phyloP scores from a whole-genome alignment of 1,140 invertebrate species.

The Neodiprion pinetum region DNA sequence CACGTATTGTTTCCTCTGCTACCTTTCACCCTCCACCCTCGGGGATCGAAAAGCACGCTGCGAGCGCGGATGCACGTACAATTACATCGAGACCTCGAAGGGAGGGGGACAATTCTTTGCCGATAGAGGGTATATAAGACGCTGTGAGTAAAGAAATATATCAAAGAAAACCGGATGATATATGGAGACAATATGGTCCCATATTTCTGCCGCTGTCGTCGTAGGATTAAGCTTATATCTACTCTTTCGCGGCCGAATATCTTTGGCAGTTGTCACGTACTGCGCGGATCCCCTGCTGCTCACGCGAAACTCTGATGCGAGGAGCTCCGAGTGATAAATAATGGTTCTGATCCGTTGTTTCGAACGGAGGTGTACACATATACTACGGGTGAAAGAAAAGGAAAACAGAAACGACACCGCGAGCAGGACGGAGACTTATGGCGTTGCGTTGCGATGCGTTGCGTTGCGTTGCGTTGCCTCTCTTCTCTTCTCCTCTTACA shows the following conservation, averaged over 20 bases:
- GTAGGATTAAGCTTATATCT: slow-evolving; percentile 42
- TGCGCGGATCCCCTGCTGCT: slow-evolving; percentile 10
- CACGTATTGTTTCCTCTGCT: neutral
- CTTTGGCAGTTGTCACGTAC: slow-evolving; percentile 46
- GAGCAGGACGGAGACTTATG: slow-evolving; percentile 44
- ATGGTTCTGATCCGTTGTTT: slow-evolving; percentile 34
- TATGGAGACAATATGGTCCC: slow-evolving; percentile 43
- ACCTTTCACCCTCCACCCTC: neutral
- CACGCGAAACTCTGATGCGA: slow-evolving; percentile 20
- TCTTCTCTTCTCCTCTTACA: slow-evolving; percentile 48
- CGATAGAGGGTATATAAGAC: neutral
- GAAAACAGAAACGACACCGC: slow-evolving; percentile 9
- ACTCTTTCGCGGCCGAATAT: slow-evolving; percentile 41
- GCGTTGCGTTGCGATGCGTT: slow-evolving; percentile 31
- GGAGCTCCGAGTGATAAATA: slow-evolving; percentile 36
- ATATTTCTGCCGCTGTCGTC: slow-evolving; percentile 44
- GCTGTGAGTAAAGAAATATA: slow-evolving; percentile 20
- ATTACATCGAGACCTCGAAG: neutral
- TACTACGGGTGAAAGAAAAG: neutral
- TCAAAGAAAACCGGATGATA: slow-evolving; percentile 41
- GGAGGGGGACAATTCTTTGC: slow-evolving; percentile 1
- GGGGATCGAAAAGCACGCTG: too few relatives aligned
- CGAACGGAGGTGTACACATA: neutral
- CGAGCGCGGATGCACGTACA: neutral
- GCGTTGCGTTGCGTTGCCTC: slow-evolving; percentile 25